Evolutionary conservation across 1,140 invertebrate genomes (phyloP), one percentile per base, ranked within the genome.

Genomic region (Eriocheir sinensis): DNA sequence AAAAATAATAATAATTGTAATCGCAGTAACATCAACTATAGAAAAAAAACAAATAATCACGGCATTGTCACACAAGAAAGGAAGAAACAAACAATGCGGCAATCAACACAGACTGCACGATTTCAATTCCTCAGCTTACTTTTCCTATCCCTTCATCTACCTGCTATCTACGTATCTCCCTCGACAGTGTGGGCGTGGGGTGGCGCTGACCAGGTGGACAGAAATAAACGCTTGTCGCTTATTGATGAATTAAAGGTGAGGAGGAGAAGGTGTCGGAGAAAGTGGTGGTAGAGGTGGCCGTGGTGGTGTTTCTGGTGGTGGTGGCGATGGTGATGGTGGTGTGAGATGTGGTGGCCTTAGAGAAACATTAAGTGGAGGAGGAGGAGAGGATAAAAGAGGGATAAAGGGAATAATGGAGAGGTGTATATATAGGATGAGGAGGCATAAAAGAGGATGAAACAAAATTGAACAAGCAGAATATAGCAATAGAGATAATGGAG

Each of bases 201-300:
- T n/a, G 60, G n/a, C 60, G 60, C 21, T 72, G 60, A 72, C 60
- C 60, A 72, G 60, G 60, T n/a, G 60, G 60, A n/a, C 60, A 72
- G 60, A 21, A 72, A 72, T 72, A 72, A 72, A 72, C 60, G 27
- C 60, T 21, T 72, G 60, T 72, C 60, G 60, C 21, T 72, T 72
- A 72, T 72, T 72, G 60, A 72, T 72, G 60, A 72, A n/a, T 72
- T 72, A 72, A 72, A 72, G 60, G 60, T 72, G 60, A 72, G 21
- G 60, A 72, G 60, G 60, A 72, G 60, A n/a, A n/a, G 60, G 21
- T 48, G 15, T 4, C 4, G 44, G 44, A 48, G 44, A 21, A n/a
- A 72, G 53, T 3, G 21, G 60, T n/a, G 27, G 60, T n/a, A 21
- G 9, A 72, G 60, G 60, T n/a, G 21, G 12, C 27, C 21, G 60